Base-by-base conservation (phyloP, 2,888 invertebrate species). In the Drosophila atripex region DNA sequence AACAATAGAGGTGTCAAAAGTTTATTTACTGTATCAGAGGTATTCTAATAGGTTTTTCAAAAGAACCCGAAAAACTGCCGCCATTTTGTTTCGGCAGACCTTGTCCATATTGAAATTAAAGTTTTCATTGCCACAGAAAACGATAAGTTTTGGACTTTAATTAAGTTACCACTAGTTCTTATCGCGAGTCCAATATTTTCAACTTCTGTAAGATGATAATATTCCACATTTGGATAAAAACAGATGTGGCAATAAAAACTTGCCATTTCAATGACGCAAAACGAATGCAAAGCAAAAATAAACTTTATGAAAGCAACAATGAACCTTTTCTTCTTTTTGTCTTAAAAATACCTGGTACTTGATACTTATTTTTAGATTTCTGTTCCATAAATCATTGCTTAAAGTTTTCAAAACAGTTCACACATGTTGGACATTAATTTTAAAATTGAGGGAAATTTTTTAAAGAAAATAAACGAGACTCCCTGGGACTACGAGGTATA, bases 91-190 rank as follows among this genome's bases (percentile, higher is more conserved):
- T 32, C 12, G 32, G 1, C 32, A 32, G 12, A 32, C 35, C 35
- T 35, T 35, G n/a, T n/a, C 35, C 32, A 32, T 32, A n/a, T 32
- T n/a, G 32, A 28, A 28, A 28, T 28, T 28, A 9, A 28, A 28
- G 32, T 32, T n/a, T 45, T 23, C 32, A 43, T 25, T 45, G 43
- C 16, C 32, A n/a, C 60, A 18, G n/a, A 28, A 14, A 2, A 18
- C 28, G 59, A 60, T 60, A 60, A 45, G 45, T 60, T 35, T 3
- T 12, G 59, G 45, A 60, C 45, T 39, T 60, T 30, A 60, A 46
- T 23, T 38, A 25, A 60, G 28, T 59, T 60, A 9, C 28, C 63
- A 61, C 21, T 38, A 61, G 14, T 6, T 23, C 39, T 61, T 61
- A 61, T 61, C 60, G 28, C n/a, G 11, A 16, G 21, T 3, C 28